Evolutionary conservation across 1,140 invertebrate genomes (phyloP).

Genomic region (Drosophila athabasca): DNA sequence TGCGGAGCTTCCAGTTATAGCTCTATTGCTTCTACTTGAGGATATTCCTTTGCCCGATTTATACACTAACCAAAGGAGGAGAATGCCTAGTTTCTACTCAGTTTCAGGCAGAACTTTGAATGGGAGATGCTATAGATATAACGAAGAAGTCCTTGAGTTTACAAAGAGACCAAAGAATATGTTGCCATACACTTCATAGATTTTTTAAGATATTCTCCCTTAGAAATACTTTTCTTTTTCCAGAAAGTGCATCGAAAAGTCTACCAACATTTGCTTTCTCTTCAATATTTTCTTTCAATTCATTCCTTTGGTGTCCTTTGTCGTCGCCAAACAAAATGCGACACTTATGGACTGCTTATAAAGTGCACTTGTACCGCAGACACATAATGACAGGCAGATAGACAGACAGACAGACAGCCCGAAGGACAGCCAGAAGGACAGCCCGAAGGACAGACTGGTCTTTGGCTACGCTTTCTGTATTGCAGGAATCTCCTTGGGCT

Average conservation of each 20-base stretch:
- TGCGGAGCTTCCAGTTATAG: slow-evolving; percentile 29
- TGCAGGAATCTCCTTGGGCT: neutral
- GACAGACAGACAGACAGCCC: slow-evolving; percentile 12
- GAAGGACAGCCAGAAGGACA: neutral
- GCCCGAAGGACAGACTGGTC: neutral
- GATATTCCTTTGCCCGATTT: slow-evolving; percentile 1
- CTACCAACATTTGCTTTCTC: too few relatives aligned
- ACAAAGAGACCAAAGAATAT: too few relatives aligned
- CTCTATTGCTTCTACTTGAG: slow-evolving; percentile 16
- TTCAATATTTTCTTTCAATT: neutral
- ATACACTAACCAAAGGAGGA: too few relatives aligned
- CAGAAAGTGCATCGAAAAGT: neutral
- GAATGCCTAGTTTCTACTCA: too few relatives aligned
- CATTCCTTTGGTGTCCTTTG: slow-evolving; percentile 26
- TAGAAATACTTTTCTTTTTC: too few relatives aligned
- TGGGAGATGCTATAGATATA: too few relatives aligned
- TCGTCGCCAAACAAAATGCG: slow-evolving; percentile 50
- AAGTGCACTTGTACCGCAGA: slow-evolving; percentile 43
- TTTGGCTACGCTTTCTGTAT: slow-evolving; percentile 3
- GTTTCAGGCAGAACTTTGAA: too few relatives aligned
- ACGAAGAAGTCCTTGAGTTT: too few relatives aligned
- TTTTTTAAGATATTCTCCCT: neutral
- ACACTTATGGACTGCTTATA: slow-evolving; percentile 69
- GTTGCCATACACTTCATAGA: too few relatives aligned
- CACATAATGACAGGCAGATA: slow-evolving; percentile 22